A percentile compares a stretch with the other conserved stretches of the same genome.
These are phyloP conservation scores for Trachelus stipa DNA, from an alignment of 2,888 invertebrate genomes.

Conservation along the genomic window DNA sequence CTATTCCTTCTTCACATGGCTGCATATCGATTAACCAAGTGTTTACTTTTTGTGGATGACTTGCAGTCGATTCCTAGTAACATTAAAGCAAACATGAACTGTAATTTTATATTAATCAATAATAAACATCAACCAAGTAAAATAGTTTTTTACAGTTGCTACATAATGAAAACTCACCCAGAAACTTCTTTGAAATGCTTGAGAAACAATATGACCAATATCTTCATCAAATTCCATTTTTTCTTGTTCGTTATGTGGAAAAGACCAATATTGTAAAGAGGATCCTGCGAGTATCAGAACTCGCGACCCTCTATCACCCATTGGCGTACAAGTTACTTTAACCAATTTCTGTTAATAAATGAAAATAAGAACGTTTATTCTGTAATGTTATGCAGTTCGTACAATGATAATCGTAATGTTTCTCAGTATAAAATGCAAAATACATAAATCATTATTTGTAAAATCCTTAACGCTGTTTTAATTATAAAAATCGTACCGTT, in stretches of 20 bases:
- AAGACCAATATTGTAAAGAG: conserved; percentile 85
- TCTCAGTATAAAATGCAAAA: neutral
- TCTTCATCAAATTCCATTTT: conserved; percentile 81
- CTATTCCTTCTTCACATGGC: conserved; percentile 72
- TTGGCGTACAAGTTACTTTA: conserved; percentile 69
- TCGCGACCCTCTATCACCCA: conserved; percentile 68
- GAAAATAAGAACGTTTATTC: conserved; percentile 37
- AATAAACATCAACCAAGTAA: neutral
- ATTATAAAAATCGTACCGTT: conserved; percentile 68
- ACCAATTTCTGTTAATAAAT: conserved; percentile 70
- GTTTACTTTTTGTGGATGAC: conserved; percentile 75
- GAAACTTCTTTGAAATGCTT: conserved; percentile 76
- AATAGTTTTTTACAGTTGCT: neutral
- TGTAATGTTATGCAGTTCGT: conserved; percentile 54
- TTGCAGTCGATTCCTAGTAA: conserved; percentile 58
- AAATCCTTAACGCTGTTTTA: neutral
- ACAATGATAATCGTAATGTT: neutral
- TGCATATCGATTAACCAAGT: conserved; percentile 85
- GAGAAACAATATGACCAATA: conserved; percentile 78
- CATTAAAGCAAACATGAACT: neutral
- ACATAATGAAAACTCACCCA: conserved; percentile 70
- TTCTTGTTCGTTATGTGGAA: conserved; percentile 75
- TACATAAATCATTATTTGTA: neutral
- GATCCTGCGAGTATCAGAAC: conserved; percentile 83
- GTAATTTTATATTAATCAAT: neutral